Evolutionary conservation across 2,797 vertebrate species (phyloP).

Genomic region (Avahi laniger): DNA sequence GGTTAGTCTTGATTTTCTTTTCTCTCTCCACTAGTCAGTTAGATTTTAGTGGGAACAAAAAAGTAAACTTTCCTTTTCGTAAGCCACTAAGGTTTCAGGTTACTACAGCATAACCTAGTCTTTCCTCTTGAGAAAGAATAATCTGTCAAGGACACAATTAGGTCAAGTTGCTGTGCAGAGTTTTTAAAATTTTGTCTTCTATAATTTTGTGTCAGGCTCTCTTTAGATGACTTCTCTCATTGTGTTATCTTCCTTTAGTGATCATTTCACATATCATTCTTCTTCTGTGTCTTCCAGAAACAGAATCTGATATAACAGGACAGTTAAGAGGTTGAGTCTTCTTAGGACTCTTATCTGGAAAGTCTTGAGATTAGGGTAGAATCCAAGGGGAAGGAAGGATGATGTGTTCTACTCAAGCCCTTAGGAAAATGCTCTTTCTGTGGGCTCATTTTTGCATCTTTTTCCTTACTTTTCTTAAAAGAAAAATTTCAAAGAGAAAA

Average conservation of each 20-base stretch:
- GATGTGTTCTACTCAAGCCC: not conserved
- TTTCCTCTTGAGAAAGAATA: not conserved
- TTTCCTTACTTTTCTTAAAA: not conserved
- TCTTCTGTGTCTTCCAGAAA: constrained; percentile 20
- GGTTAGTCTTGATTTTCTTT: not conserved
- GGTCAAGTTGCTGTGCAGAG: not conserved
- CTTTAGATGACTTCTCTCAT: not conserved
- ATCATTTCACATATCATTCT: not conserved
- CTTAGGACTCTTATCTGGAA: not conserved
- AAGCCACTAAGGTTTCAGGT: not conserved
- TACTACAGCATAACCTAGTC: not conserved
- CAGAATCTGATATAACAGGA: not conserved
- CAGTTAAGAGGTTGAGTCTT: not conserved
- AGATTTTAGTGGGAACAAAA: not conserved
- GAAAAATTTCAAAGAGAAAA: not conserved
- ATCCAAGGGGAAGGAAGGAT: not conserved
- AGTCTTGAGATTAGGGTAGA: not conserved
- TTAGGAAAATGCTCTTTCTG: not conserved
- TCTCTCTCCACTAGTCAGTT: not conserved
- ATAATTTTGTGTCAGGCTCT: not conserved
- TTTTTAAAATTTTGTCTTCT: not conserved
- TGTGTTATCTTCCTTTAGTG: not conserved
- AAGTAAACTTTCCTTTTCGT: not conserved
- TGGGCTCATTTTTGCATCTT: not conserved
- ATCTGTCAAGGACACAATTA: not conserved